Conservation (phyloP, 2,113 vertebrate species). For the Procavia capensis region DNA sequence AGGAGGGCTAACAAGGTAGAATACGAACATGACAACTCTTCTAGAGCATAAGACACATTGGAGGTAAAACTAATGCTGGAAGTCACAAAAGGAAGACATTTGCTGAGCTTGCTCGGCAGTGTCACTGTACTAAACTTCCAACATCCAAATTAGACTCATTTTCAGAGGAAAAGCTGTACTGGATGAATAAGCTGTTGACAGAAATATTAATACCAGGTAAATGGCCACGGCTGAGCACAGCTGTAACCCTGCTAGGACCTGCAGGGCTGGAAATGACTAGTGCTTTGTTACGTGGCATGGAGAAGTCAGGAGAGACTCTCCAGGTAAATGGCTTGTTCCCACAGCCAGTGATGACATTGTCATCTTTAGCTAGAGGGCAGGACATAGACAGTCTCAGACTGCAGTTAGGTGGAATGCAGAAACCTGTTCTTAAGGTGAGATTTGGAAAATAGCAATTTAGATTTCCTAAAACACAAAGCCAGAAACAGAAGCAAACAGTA, state of each 20-base stretch:
- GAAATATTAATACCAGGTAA: background rate
- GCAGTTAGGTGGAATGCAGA: background rate
- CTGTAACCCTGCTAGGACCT: background rate
- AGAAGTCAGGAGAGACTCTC: too few relatives aligned
- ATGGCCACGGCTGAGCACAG: background rate
- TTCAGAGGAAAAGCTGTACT: background rate
- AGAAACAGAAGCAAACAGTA: background rate
- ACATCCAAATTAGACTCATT: background rate
- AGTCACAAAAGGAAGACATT: background rate
- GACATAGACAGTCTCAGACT: too few relatives aligned
- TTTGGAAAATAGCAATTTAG: background rate
- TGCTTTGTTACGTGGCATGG: background rate
- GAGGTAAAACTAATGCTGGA: background rate
- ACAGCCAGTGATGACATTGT: too few relatives aligned
- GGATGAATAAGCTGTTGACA: background rate
- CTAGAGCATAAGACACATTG: background rate
- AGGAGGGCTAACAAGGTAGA: background rate
- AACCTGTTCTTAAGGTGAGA: background rate
- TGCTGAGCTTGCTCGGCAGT: background rate
- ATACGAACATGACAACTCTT: background rate
- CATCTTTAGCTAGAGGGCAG: background rate
- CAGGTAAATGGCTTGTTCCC: background rate
- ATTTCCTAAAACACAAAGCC: background rate
- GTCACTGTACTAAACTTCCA: background rate
- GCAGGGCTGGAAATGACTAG: background rate